Evolutionary conservation across 2,113 vertebrate genomes (phyloP).

Genomic region (Caloenas nicobarica): DNA sequence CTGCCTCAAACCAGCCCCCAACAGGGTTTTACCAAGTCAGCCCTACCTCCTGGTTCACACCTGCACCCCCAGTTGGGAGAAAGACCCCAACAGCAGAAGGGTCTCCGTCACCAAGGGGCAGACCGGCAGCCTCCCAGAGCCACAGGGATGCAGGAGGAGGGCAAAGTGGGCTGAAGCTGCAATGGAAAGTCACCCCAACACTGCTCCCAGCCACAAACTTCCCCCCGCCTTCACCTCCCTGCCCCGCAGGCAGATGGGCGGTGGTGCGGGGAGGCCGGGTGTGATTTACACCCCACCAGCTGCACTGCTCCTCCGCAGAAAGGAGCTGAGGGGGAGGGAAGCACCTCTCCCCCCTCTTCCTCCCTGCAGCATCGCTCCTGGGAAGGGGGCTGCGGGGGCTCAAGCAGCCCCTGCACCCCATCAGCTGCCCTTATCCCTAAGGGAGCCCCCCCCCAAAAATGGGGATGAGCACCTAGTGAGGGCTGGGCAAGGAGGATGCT

Average conservation of each 20-base stretch:
- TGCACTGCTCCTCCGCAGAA: background rate
- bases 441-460: background rate
- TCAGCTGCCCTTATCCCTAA: background rate
- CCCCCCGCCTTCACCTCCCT: background rate
- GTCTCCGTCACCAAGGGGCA: background rate
- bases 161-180: background rate
- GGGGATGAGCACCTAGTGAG: background rate
- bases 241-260: background rate
- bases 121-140: background rate
- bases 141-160: rapidly evolving
- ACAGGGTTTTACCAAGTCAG: background rate
- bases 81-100: background rate
- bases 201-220: background rate
- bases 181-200: background rate
- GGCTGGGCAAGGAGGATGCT: background rate
- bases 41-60: background rate
- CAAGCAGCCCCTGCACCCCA: background rate
- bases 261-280: background rate
- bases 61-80: background rate
- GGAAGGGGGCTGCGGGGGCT: background rate
- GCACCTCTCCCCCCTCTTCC: background rate
- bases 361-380: rapidly evolving
- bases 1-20: background rate
- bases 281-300: constrained; percentile 34
- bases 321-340: background rate